Evolutionary conservation across 2,113 vertebrate species (phyloP), one percentile per base, ranked within the genome.

Genomic region (Butorides virescens): DNA sequence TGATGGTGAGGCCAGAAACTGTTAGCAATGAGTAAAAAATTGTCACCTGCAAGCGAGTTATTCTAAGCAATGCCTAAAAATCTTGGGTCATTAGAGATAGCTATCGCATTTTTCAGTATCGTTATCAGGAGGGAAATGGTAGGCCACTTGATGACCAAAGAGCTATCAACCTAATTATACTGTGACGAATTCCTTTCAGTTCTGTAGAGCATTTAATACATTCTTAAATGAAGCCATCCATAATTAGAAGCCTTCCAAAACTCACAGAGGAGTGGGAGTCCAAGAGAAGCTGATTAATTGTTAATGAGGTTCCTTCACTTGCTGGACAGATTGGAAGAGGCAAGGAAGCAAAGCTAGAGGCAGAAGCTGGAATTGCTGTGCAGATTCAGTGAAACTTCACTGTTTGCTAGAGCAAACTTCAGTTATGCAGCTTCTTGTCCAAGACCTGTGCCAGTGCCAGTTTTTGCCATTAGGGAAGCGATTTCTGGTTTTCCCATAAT

Each of bases 221-320:
- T 80, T 76, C 93, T 92, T 62, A 75, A 97, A 91, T 88, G 62
- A 83, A 95, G 36, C 20, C 72, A 84, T 82, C 77, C 86, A 22
- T 96, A 97, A 96, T 97, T 96, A 95, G 91, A 92, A 91, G 58
- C 23, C 49, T 92, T 92, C 56, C 30, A 67, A 95, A 96, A 76
- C 75, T 93, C 39, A 91, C 50, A 65, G 3, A 93, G 52, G 73
- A 78, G 68, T 59, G 14, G 0, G n/a, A 94, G 71, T 62, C 89
- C 78, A 73, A 80, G 66, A 74, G 86, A 82, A 82, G 36, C 42
- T 88, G 68, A 95, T 81, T 97, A 94, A 95, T 62, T 92, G 74
- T 73, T 97, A 85, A 95, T 93, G 62, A 94, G 63, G 85, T 75
- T 75, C 37, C 67, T 70, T 88, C 63, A 67, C 63, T 92, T 72